These are phyloP conservation scores for Pseudochromis fuscus DNA, from an alignment of 2,797 vertebrate genomes.

Conservation along the genomic window DNA sequence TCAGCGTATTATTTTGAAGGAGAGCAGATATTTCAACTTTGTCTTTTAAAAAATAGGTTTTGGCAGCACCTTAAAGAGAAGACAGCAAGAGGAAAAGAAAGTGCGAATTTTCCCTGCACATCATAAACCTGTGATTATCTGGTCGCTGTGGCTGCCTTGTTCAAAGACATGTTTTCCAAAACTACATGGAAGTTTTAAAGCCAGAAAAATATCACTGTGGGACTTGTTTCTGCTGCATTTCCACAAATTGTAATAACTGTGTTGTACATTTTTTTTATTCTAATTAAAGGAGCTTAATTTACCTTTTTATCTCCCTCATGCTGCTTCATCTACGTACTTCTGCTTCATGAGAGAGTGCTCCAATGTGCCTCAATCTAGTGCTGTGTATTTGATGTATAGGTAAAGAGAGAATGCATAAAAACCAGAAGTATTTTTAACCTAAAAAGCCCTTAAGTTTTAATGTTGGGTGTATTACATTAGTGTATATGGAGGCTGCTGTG, in stretches of 20 bases:
- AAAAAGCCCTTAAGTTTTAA: conserved; percentile 8
- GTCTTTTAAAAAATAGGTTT: background rate
- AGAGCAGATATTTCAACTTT: conserved; percentile 10
- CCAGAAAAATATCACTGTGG: background rate
- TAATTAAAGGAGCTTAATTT: conserved; percentile 26
- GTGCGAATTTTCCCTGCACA: background rate
- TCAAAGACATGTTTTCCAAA: background rate
- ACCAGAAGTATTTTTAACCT: conserved; percentile 3
- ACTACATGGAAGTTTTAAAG: background rate
- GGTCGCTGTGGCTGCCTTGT: conserved; percentile 15
- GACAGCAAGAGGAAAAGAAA: background rate
- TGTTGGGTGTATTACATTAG: conserved; percentile 1
- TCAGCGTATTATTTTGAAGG: conserved; percentile 38
- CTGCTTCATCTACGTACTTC: background rate
- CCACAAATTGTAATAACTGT: conserved; percentile 13
- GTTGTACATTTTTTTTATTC: background rate
- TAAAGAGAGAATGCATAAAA: background rate
- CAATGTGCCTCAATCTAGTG: background rate
- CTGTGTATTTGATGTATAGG: conserved; percentile 2
- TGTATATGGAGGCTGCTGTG: background rate
- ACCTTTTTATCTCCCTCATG: conserved; percentile 17
- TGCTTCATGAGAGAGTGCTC: conserved; percentile 7
- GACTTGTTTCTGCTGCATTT: background rate
- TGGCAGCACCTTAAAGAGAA: conserved; percentile 10
- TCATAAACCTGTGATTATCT: conserved; percentile 20